Evolutionary conservation across 2,797 vertebrate genomes (phyloP), one percentile per base, ranked within the genome.

Genomic region (Odontamblyopus lacepedii): DNA sequence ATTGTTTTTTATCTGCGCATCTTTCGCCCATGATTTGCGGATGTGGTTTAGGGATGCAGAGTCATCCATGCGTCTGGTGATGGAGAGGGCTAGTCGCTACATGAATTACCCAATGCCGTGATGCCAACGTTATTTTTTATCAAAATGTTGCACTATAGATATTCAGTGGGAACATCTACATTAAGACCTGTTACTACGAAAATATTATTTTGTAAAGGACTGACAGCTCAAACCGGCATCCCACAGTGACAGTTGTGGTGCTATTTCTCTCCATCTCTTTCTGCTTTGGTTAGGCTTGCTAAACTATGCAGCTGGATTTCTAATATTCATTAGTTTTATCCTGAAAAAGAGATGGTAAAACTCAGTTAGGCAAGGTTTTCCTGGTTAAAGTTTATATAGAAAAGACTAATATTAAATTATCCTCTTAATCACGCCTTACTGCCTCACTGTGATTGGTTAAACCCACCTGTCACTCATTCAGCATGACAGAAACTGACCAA

Each of bases 61-160:
- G 91, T 91, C 91, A 92, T 88, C 83, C 69, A 70, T 27, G 79
- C 73, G 60, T 38, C 64, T 65, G 60, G 11, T 68, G 63, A 67
- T 56, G 18, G 23, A 27, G 59, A 63, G 9, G 13, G 29, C 13
- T 16, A 32, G 61, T 9, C 18, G 59, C 59, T 16, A 38, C 15
- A 38, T 9, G 30, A 35, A 32, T 12, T 35, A 18, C 23, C 11
- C 55, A 57, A 4, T 57, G 18, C 6, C 6, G 50, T 51, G 50
- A 5, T 51, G 41, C 1, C 11, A 12, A 12, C 41, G 3, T 48
- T 48, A 15, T 48, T 48, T 1, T 48, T 15, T 48, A 48, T 23
- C 19, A 55, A 55, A 7, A n/a, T 59, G 56, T 27, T 59, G 11
- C 23, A 13, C 27, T 59, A 27, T 26, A 59, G 26, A 59, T 23